Base-by-base conservation (phyloP, 2,113 vertebrate species). In the Pelodiscus sinensis region DNA sequence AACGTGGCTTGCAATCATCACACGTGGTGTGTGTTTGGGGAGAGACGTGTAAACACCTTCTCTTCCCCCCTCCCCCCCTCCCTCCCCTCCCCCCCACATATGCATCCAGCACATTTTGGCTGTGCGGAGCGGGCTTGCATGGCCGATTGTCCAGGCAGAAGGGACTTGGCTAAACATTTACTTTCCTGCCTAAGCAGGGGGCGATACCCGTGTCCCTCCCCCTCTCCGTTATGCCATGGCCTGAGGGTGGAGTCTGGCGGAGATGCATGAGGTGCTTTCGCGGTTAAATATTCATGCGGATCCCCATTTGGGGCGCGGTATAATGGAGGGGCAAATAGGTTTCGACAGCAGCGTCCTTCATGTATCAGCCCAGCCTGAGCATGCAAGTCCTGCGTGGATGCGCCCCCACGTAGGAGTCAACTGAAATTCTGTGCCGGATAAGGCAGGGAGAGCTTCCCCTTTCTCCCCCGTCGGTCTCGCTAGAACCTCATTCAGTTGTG, bases 261-360 rank as follows among this genome's bases (percentile, higher is more conserved):
- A 97, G 97, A 98, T 97, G 96, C 98, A 99, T 98, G 98, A 97
- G 96, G 98, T 44, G 96, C 98, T 98, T 97, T 96, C 71, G 97
- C 92, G 96, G 98, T 98, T 97, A 98, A 98, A 98, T 98, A 98
- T 98, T 97, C 98, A 95, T 92, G 95, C 98, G 87, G 97, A 95
- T 98, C 97, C 97, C 98, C 98, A 98, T 97, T 98, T 96, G 98
- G 97, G 85, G 97, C 97, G 94, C 97, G 94, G 97, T 97, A 81
- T 98, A 98, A 98, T 98, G 97, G 98, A 97, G 94, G 96, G 97
- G 98, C 97, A 98, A 98, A 98, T 98, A 98, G 98, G 97, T 98
- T 98, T 98, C 97, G 97, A 98, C 97, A 97, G 97, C 93, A 89
- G 95, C 97, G 97, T 94, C 97, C 94, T 98, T 98, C 87, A 98